Evolutionary conservation across 2,797 vertebrate species (phyloP).

Genomic region (Okamejei kenojei): DNA sequence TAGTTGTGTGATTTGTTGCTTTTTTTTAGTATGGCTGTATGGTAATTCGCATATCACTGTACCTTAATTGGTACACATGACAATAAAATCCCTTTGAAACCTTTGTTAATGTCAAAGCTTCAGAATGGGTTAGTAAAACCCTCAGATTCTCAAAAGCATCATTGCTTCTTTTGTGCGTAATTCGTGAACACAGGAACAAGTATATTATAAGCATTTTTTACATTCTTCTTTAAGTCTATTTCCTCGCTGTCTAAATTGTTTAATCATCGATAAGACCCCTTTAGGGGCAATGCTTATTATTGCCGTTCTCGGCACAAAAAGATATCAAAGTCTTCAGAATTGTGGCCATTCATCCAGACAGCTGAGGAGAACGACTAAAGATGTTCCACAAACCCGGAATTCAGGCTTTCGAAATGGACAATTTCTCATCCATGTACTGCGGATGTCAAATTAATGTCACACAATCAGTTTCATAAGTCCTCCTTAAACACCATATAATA

Average conservation of each 20-base stretch:
- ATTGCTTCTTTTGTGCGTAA: not conserved
- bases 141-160: not conserved
- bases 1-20: no score
- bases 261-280: not conserved
- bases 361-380: not conserved
- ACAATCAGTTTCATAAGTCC: slow-evolving; percentile 9
- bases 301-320: not conserved
- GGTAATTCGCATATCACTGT: no score
- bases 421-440: not conserved
- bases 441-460: slow-evolving; percentile 28
- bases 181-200: not conserved
- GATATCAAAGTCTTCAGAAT: not conserved
- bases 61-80: no score
- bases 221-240: not conserved
- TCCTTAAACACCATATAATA: slow-evolving; percentile 9
- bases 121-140: not conserved
- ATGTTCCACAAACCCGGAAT: not conserved
- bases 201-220: not conserved
- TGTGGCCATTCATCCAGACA: not conserved
- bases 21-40: no score
- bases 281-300: not conserved
- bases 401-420: slow-evolving; percentile 31
- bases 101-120: not conserved
- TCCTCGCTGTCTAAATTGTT: not conserved
- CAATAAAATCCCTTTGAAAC: no score